Conservation (phyloP, 1,140 invertebrate species). For the Drosophila cardini region DNA sequence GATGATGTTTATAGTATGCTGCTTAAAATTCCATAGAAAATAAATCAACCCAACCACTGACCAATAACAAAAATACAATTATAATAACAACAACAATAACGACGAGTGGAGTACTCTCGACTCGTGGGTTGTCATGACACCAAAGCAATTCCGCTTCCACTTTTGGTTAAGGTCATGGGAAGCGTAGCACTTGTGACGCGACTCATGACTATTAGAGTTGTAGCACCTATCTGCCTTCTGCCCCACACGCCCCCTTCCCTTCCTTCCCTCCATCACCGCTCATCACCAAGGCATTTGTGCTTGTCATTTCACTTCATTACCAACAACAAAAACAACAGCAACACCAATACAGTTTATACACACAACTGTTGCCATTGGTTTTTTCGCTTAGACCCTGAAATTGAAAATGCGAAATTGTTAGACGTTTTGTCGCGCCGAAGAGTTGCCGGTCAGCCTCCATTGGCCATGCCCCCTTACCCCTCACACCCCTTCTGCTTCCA, state of each 20-base stretch:
- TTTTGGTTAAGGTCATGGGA: constrained; percentile 75
- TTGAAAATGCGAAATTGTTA: constrained; percentile 70
- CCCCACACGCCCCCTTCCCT: not conserved
- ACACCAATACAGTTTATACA: constrained; percentile 4
- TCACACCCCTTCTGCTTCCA: constrained; percentile 3
- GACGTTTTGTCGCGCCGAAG: constrained; percentile 24
- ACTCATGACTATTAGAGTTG: constrained; percentile 37
- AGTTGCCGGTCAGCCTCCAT: constrained; percentile 58
- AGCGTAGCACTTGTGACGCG: constrained; percentile 51
- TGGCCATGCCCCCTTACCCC: not conserved
- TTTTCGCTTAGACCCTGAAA: constrained; percentile 62
- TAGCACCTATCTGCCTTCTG: not conserved
- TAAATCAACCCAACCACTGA: constrained; percentile 70
- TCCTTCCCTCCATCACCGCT: not conserved
- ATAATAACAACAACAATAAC: constrained; percentile 7
- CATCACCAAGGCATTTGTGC: constrained; percentile 42
- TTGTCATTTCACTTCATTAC: constrained; percentile 65
- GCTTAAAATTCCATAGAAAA: constrained; percentile 71
- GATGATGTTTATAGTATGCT: constrained; percentile 52
- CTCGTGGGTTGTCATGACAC: constrained; percentile 60
- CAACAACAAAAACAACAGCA: constrained; percentile 44
- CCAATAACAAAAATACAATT: constrained; percentile 47
- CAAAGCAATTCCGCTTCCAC: constrained; percentile 65
- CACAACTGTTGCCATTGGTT: constrained; percentile 71
- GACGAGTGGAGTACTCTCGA: constrained; percentile 8